Percentiles rank a stretch among this genome's conserved stretches.
These are phyloP conservation scores for Petrocephalus schoutedeni DNA, from an alignment of 2,797 vertebrate genomes.

Conservation along the genomic window DNA sequence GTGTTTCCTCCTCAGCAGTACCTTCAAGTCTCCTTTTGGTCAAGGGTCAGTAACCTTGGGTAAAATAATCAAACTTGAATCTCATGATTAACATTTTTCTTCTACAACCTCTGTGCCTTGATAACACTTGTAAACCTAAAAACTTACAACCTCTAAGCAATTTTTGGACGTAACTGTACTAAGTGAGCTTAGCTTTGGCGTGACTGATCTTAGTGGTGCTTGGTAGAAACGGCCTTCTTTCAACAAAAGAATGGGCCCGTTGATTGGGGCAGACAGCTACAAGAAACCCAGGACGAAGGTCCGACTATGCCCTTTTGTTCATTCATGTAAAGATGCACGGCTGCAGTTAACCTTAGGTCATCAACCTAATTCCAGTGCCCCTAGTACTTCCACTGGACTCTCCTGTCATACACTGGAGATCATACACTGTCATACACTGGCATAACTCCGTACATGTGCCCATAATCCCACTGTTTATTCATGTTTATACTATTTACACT, in stretches of 20 bases:
- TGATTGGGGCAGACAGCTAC: background rate
- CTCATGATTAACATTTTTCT: background rate
- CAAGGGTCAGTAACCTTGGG: background rate
- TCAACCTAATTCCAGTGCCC: background rate
- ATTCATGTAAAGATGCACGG: background rate
- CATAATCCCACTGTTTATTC: too few relatives aligned
- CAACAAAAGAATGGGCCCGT: background rate
- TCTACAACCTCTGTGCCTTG: background rate
- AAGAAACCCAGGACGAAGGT: background rate
- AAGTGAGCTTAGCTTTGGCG: background rate
- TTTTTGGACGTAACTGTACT: background rate
- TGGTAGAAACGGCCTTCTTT: background rate
- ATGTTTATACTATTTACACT: too few relatives aligned
- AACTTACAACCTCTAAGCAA: background rate
- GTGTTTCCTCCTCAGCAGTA: background rate
- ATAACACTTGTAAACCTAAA: background rate
- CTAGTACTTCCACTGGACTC: too few relatives aligned
- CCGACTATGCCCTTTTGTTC: slow-evolving; percentile 13
- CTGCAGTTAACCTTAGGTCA: background rate
- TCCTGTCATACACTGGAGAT: too few relatives aligned
- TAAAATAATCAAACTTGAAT: background rate
- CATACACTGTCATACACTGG: too few relatives aligned
- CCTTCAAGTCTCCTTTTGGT: background rate
- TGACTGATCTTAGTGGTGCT: background rate
- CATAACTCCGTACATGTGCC: too few relatives aligned